These are phyloP conservation scores for Metellina segmentata DNA, from an alignment of 2,888 invertebrate species.

Conservation along the genomic window DNA sequence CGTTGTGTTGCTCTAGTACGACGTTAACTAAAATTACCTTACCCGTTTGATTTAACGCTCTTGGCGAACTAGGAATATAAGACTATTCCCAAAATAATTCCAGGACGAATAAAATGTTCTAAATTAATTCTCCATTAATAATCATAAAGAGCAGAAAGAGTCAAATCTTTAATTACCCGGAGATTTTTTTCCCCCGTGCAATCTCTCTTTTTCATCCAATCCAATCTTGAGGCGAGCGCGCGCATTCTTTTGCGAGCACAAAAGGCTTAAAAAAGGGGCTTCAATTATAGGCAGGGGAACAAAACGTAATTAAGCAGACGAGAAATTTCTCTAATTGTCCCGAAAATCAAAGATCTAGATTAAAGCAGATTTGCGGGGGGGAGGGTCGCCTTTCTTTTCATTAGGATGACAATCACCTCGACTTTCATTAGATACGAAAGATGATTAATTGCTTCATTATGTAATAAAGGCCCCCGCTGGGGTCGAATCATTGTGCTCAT, in stretches of 20 bases:
- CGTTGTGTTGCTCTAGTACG: too few species aligned
- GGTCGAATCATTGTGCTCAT: background rate
- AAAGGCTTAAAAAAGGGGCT: background rate
- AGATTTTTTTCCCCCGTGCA: background rate
- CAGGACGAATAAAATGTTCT: background rate
- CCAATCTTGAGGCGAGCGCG: background rate
- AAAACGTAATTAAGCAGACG: constrained; percentile 52
- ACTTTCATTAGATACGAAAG: constrained; percentile 47
- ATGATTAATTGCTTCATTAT: constrained; percentile 50
- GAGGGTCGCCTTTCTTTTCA: constrained; percentile 18
- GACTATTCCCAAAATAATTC: background rate
- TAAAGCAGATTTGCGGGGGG: constrained; percentile 33
- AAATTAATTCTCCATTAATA: constrained; percentile 1
- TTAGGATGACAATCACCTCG: constrained; percentile 48
- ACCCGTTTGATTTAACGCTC: background rate
- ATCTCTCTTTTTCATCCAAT: background rate
- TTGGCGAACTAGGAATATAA: background rate
- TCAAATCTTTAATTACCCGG: background rate
- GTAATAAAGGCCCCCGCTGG: background rate
- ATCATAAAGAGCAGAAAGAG: constrained; percentile 1
- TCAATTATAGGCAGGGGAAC: constrained; percentile 42
- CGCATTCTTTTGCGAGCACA: background rate
- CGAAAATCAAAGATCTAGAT: constrained; percentile 48
- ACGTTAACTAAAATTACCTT: too few species aligned
- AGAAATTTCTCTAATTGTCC: constrained; percentile 52